Base-by-base conservation (phyloP, 92 coral and sea anemone genomes). In the Plumapathes pennacea region DNA sequence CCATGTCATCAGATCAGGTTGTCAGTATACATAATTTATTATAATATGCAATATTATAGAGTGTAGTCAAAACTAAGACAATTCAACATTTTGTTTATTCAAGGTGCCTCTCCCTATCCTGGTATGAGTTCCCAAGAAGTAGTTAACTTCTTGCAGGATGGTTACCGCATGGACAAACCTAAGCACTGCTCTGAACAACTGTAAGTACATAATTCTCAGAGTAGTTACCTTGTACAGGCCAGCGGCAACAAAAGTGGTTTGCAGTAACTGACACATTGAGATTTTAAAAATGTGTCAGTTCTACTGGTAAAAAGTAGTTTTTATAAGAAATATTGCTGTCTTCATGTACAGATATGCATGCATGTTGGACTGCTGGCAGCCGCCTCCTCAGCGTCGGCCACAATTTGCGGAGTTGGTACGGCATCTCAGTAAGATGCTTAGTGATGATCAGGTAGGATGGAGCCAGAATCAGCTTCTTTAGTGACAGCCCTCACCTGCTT, bases 91-190 rank as follows among this genome's bases (percentile, higher is more conserved):
- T n/a, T n/a, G n/a, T n/a, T n/a, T n/a, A n/a, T n/a, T n/a, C n/a
- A n/a, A 92, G 98, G 98, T 3, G 98, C 98, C 9, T 92, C 98
- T 34, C 98, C 98, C 0, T 92, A 92, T 53, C 98, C 98, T 6
- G 98, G 98, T 2, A 92, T 92, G 98, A 92, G 84, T 62, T 92
- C 98, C 10, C 98, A 92, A 57, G 98, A 92, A 65, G 98, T 92
- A 3, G 88, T 92, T 27, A 92, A 86, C 55, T 92, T 92, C 49
- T 82, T 92, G 26, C 98, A 85, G 45, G 96, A 92, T 27, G 83
- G 94, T 21, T 84, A 88, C 64, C 85, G 98, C 10, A 92, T 92
- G 98, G 98, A 92, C 57, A 92, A 89, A 57, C 98, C 98, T 7
- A 92, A 92, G 50, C 98, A 92, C 64, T 92, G 98, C 55, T 78